Evolutionary conservation across 2,888 invertebrate genomes (phyloP).

Genomic region (Metallyticus violacea): DNA sequence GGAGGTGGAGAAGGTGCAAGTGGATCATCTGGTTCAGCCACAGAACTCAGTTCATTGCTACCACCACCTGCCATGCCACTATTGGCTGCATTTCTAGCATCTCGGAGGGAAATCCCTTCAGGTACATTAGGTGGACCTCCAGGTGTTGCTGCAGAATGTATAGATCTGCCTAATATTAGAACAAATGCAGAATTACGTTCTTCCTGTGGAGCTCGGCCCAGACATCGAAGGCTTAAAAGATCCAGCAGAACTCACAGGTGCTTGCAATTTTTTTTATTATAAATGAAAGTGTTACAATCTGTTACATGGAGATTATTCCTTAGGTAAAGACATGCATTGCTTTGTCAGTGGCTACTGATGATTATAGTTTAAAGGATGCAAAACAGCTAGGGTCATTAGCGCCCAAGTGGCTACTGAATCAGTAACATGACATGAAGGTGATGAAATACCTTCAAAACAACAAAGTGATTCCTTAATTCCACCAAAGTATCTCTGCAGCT

Average conservation of each 20-base stretch:
- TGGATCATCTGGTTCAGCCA: conserved; percentile 57
- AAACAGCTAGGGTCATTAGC: no score
- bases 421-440: no score
- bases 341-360: no score
- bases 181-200: neutral
- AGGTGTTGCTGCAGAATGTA: neutral
- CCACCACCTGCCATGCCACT: conserved; percentile 58
- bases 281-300: conserved; percentile 42
- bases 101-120: conserved; percentile 50
- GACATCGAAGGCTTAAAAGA: conserved; percentile 56
- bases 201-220: conserved; percentile 37
- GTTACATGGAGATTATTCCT: no score
- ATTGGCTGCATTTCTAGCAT: conserved; percentile 62
- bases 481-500: no score
- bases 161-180: neutral
- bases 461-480: no score
- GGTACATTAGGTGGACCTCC: neutral
- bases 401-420: no score
- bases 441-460: no score
- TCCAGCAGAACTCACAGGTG: conserved; percentile 49
- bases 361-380: no score
- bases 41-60: conserved; percentile 63
- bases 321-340: no score
- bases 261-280: conserved; percentile 46
- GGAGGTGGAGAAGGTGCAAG: neutral